Evolutionary conservation across 2,113 vertebrate genomes (phyloP).

Genomic region (Xenopus tropicalis): DNA sequence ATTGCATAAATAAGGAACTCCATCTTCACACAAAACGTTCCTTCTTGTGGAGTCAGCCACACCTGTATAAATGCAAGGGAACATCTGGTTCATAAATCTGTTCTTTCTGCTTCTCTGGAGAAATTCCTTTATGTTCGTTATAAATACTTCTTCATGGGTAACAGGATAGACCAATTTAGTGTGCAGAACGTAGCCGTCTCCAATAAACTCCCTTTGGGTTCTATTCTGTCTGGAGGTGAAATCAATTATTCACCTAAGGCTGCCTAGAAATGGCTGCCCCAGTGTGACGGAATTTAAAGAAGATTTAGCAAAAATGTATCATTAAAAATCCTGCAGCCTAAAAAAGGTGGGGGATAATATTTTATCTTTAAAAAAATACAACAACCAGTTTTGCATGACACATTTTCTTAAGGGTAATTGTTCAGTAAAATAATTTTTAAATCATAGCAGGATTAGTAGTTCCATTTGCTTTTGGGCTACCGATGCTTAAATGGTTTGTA

Average conservation of each 20-base stretch:
- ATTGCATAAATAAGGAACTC: slow-evolving; percentile 29
- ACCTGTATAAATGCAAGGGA: slow-evolving; percentile 36
- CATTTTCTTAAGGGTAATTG: no score
- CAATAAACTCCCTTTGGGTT: slow-evolving; percentile 15
- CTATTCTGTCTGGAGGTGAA: slow-evolving; percentile 9
- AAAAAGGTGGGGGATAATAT: no score
- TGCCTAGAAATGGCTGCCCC: background rate
- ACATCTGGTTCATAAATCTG: slow-evolving; percentile 44
- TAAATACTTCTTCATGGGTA: slow-evolving; percentile 27
- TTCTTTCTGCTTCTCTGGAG: slow-evolving; percentile 20
- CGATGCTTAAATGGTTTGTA: no score
- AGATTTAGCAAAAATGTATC: background rate
- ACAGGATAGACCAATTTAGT: slow-evolving; percentile 28
- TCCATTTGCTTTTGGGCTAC: no score
- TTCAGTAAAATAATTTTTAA: no score
- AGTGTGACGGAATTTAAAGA: background rate
- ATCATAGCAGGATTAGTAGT: no score
- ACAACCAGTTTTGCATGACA: no score
- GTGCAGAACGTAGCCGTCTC: slow-evolving; percentile 11
- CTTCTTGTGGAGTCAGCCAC: slow-evolving; percentile 22
- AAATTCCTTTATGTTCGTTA: slow-evolving; percentile 28
- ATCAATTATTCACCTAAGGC: slow-evolving; percentile 26
- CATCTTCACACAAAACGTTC: slow-evolving; percentile 28
- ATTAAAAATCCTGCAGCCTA: no score
- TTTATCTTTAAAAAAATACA: no score